Base-by-base conservation (phyloP, 2,888 invertebrate species). In the Dryobotodes eremita region DNA sequence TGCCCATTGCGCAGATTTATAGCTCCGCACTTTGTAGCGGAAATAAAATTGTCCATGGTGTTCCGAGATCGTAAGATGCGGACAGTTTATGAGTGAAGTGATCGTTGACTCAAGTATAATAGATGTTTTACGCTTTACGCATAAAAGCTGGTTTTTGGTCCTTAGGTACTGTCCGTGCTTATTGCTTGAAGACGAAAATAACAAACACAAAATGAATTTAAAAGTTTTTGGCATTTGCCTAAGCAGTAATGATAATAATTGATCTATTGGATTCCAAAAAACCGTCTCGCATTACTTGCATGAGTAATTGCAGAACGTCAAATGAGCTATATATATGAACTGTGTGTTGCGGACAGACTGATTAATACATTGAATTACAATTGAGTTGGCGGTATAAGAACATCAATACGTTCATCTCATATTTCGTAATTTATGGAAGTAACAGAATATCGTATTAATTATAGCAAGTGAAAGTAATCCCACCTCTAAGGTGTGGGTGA, bases 1-100 rank as follows among this genome's bases (percentile, higher is more conserved):
- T 68, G 62, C 73, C 65, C 69, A 65, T 46, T 57, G 66, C 64
- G 46, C 65, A 79, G 79, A 87, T 87, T 87, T 87, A 88, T 78
- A 77, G 89, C 73, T 42, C 71, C 73, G 77, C 81, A 77, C 82
- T 87, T 87, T 87, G 77, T 77, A 87, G 77, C 87, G 87, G 77
- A 84, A 87, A 88, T 88, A 88, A 87, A 86, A 87, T 76, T 66
- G 74, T 77, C 85, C 75, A 77, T 77, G 81, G 75, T 75, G 77
- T 73, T 68, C 72, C 69, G 50, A 57, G 64, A 75, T 81, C 87
- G 86, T 68, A 70, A 82, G 77, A 86, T 75, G 80, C 69, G 61
- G 42, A 59, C 65, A 71, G 75, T 86, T 88, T 77, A 77, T 70
- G 77, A 71, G 55, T 46, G 55, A 71, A 79, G 64, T 66, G 73